These are phyloP conservation scores for Cantharis rufa DNA, from an alignment of 2,888 invertebrate genomes.

Conservation along the genomic window DNA sequence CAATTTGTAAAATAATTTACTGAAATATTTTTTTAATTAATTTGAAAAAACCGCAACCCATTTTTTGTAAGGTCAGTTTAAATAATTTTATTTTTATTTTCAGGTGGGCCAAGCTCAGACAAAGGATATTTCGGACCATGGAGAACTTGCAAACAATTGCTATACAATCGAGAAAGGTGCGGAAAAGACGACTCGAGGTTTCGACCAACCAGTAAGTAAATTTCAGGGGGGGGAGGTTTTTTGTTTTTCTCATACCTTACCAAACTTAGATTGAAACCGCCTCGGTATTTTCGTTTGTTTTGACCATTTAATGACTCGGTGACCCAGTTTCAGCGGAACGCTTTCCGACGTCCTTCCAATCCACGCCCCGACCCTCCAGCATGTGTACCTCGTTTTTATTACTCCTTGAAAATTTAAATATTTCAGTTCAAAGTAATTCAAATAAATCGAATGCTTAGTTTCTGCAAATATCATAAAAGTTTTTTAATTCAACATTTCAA, in stretches of 20 bases:
- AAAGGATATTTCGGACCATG: constrained; percentile 88
- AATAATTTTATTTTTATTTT: constrained; percentile 43
- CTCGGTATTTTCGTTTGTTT: neutral
- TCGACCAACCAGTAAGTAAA: constrained; percentile 74
- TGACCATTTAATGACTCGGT: neutral
- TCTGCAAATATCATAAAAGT: neutral
- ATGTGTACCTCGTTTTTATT: neutral
- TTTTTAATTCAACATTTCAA: neutral
- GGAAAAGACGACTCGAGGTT: constrained; percentile 76
- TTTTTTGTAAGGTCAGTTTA: no score
- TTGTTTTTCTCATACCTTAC: no score
- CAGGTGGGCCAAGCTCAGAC: constrained; percentile 72
- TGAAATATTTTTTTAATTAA: neutral
- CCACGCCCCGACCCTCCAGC: neutral
- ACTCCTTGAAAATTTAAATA: neutral
- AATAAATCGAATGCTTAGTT: no score
- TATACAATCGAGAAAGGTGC: constrained; percentile 83
- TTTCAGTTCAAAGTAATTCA: no score
- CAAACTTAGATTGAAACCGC: no score
- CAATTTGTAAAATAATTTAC: neutral
- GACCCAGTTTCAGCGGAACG: neutral
- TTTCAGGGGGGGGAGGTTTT: neutral
- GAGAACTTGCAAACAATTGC: constrained; percentile 80
- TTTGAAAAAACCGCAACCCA: neutral
- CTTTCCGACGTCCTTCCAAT: neutral